Conservation (phyloP, 2,888 invertebrate species). For the Dasysyrphus albostriatus region DNA sequence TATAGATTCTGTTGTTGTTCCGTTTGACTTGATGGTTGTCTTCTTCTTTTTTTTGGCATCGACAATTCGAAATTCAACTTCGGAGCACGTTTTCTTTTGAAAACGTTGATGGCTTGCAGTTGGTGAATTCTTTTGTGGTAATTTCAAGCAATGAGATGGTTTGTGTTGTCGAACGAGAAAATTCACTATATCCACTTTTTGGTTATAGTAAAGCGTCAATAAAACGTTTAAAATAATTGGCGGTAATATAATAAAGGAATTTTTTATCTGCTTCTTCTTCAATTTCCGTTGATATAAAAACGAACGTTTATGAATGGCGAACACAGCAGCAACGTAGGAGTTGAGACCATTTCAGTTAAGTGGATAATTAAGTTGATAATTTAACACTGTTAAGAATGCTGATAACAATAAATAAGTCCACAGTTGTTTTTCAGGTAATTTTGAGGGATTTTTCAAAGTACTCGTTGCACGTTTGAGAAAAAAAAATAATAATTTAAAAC, state of each 20-base stretch:
- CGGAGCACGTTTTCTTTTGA: constrained; percentile 59
- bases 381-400: not conserved
- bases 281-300: not conserved
- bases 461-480: too few relatives aligned
- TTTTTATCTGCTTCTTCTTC: not conserved
- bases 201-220: constrained; percentile 16
- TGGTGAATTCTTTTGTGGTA: constrained; percentile 23
- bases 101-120: constrained; percentile 28
- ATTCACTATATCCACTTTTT: constrained; percentile 15
- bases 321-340: not conserved
- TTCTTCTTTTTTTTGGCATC: not conserved
- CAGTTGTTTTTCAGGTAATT: constrained; percentile 6
- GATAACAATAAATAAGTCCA: not conserved
- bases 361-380: constrained; percentile 9
- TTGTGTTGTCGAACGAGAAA: not conserved
- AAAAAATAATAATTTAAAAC: not conserved
- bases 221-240: constrained; percentile 49
- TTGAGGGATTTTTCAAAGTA: not conserved
- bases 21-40: not conserved
- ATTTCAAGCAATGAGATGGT: constrained; percentile 17
- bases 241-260: constrained; percentile 12
- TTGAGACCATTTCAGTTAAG: not conserved
- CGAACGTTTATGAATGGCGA: not conserved
- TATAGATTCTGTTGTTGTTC: constrained; percentile 11
- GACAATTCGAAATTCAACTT: constrained; percentile 15